These are phyloP conservation scores for Lethocerus indicus DNA, from an alignment of 1,140 invertebrate species.

Conservation along the genomic window DNA sequence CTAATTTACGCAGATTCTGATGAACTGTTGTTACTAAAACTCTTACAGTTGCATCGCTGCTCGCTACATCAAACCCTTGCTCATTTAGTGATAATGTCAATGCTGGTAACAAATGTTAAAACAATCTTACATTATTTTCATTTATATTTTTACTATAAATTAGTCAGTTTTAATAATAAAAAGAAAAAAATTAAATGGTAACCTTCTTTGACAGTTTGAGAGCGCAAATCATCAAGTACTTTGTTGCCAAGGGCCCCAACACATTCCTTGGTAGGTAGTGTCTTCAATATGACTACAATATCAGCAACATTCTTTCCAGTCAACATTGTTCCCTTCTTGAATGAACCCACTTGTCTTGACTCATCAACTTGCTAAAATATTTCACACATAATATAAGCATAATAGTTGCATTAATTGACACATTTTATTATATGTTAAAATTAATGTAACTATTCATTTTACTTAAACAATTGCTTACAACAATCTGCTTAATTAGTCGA, in stretches of 20 bases:
- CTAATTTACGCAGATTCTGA: constrained; percentile 82
- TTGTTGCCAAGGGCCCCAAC: constrained; percentile 41
- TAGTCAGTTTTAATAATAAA: neutral
- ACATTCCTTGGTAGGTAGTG: constrained; percentile 87
- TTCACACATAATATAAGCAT: too few species aligned
- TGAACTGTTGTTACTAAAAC: constrained; percentile 85
- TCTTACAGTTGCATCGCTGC: constrained; percentile 65
- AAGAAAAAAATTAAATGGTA: neutral
- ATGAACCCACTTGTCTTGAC: constrained; percentile 89
- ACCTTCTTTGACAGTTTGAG: constrained; percentile 14
- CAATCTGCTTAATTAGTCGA: too few species aligned
- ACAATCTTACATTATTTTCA: neutral
- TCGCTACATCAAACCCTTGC: constrained; percentile 66
- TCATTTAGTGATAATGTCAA: constrained; percentile 46
- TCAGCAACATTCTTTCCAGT: constrained; percentile 89
- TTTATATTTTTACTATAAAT: neutral
- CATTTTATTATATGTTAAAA: too few species aligned
- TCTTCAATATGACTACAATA: constrained; percentile 96
- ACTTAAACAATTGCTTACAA: neutral
- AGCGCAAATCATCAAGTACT: constrained; percentile 17
- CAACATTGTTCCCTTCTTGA: constrained; percentile 96
- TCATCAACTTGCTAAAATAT: constrained; percentile 76
- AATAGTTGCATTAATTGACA: too few species aligned
- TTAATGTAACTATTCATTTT: too few species aligned
- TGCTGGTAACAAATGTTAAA: constrained; percentile 3